Evolutionary conservation across 2,888 invertebrate genomes (phyloP).

Genomic region (Tetragnatha montana): DNA sequence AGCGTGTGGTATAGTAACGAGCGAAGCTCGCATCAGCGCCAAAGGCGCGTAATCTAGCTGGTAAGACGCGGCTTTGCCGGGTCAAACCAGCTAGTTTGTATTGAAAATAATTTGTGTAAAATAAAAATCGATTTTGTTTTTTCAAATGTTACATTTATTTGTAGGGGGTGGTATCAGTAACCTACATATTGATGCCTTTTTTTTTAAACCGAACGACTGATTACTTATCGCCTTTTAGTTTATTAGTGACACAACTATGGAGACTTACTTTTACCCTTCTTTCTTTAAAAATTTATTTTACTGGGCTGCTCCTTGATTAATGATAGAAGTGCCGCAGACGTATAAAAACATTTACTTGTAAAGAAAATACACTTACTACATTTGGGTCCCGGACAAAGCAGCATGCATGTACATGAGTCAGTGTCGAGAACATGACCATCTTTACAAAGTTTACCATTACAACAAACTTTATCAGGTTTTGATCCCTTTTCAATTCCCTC

Average conservation of each 20-base stretch:
- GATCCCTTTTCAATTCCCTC: neutral
- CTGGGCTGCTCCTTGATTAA: neutral
- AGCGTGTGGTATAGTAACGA: no score
- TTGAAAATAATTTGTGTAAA: no score
- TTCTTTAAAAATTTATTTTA: neutral
- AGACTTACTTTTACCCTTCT: neutral
- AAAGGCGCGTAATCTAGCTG: no score
- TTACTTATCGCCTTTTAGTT: neutral
- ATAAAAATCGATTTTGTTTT: no score
- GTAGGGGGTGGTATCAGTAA: no score
- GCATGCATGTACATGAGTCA: slow-evolving; percentile 5
- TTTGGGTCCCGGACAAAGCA: slow-evolving; percentile 39
- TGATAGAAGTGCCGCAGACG: neutral
- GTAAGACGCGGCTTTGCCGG: no score
- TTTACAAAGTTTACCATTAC: slow-evolving; percentile 20
- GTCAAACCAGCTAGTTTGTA: no score
- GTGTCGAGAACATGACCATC: slow-evolving; percentile 13
- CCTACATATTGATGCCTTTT: no score
- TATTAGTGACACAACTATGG: neutral
- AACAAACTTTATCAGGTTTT: slow-evolving; percentile 10
- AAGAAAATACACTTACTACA: slow-evolving; percentile 11
- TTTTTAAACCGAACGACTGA: neutral
- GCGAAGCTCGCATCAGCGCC: no score
- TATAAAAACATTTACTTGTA: neutral
- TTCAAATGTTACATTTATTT: no score